A percentile compares a stretch with the other conserved stretches of the same genome.
phyloP scores from a whole-genome alignment of 2,113 vertebrate species.

The Podarcis cretensis region DNA sequence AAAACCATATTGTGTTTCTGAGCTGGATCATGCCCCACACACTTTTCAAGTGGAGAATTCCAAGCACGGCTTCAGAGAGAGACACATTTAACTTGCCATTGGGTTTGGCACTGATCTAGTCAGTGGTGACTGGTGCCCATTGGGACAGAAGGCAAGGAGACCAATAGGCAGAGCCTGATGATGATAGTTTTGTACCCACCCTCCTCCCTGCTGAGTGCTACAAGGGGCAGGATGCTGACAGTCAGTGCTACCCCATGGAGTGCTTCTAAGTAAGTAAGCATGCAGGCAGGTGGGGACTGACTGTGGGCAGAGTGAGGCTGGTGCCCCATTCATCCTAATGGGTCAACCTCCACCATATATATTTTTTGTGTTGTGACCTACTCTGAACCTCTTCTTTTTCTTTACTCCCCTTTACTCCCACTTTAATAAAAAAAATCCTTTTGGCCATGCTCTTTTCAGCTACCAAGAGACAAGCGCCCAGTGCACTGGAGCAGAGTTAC shows the following conservation, averaged over 20 bases:
- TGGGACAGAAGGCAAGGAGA: too few species aligned
- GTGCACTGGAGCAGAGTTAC: constrained; percentile 11
- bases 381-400: background rate
- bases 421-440: background rate
- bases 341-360: too few species aligned
- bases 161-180: too few species aligned
- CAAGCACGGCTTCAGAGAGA: background rate
- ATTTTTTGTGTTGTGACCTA: too few species aligned
- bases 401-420: background rate
- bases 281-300: too few species aligned
- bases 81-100: background rate
- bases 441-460: background rate
- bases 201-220: background rate
- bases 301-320: too few species aligned
- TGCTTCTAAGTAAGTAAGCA: too few species aligned
- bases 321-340: too few species aligned
- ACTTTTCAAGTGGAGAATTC: background rate
- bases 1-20: background rate
- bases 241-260: too few species aligned
- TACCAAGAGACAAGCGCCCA: rapidly evolving
- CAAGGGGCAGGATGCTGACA: too few species aligned
- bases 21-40: background rate
- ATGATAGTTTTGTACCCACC: background rate
- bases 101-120: background rate
- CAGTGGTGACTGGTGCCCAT: background rate